Evolutionary conservation across 2,888 invertebrate species (phyloP), one percentile per base, ranked within the genome.

Genomic region (Petrolisthes cinctipes): DNA sequence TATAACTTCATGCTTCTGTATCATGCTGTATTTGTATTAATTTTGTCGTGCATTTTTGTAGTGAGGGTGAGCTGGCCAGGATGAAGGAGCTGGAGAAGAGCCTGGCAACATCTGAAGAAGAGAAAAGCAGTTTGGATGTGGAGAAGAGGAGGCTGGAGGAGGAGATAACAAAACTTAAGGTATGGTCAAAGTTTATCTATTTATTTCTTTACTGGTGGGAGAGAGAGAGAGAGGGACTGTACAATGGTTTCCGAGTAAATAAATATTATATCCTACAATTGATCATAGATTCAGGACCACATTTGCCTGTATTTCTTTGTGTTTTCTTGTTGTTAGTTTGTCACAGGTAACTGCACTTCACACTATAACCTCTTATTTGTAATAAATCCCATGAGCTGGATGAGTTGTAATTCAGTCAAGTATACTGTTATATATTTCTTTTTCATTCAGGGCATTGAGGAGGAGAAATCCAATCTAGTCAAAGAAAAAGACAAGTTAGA

Each of bases 401-500:
- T 37, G 37, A 37, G 37, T 37, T 37, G 37, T 37, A 37, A 37
- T 37, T 37, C 37, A 37, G 37, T 37, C 37, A 37, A 37, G 37
- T 37, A 37, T 37, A 37, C 37, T 37, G 37, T 37, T 37, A 37
- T 37, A 37, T n/a, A 56, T n/a, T n/a, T n/a, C 17, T 53, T 37
- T 9, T 5, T 17, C 23, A 80, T 88, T 17, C 82, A 88, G 88
- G 82, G 68, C 51, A 83, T 88, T 68, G 88, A 88, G 51, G 88
- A 85, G 17, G 88, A 88, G 75, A 85, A 85, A 76, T 23, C 75
- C 17, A 88, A 82, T 82, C 82, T 88, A 85, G 82, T 85, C 73
- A 85, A 83, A 66, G 79, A 88, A 54, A 89, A 87, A 83, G 81
- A 78, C 71, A 85, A 83, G 73, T 57, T 97, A 91, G 96, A 96